Evolutionary conservation across 2,888 invertebrate species (phyloP), one percentile per base, ranked within the genome.

Genomic region (Protodeltote pygarga): DNA sequence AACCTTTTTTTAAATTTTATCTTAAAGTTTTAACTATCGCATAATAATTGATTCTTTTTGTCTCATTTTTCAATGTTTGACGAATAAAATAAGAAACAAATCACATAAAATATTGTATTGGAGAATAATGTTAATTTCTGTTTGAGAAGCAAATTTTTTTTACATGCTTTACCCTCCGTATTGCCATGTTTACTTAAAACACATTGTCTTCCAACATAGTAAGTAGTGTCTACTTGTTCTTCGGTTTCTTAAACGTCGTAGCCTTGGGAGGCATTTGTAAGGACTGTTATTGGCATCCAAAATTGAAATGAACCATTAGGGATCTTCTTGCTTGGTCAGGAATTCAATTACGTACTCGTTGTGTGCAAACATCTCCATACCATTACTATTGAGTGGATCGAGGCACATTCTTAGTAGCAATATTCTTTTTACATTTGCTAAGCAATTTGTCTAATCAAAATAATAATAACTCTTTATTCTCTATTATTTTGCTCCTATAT

Each of bases 301-400:
- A 72, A 73, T 70, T 70, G 65, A 67, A 72, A 73, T 73, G 65
- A 71, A 60, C 71, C 68, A 73, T 73, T 73, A 65, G 52, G 57
- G 49, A 51, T 60, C 51, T 45, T 53, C 41, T 44, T 39, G 15
- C 31, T 27, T 55, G 53, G 49, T 48, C 44, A 68, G 66, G 65
- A 75, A 73, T 74, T 69, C 65, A 71, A 73, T 73, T 70, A 71
- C 57, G 60, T 57, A 54, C 49, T 65, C 49, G 50, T 53, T 45
- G 42, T 50, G 58, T 38, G 58, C 34, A 59, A 58, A 63, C 16
- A 59, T 47, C 37, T 47, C 40, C 47, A 59, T 49, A 37, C 34
- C 38, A 53, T 41, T 19, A 19, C 34, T 28, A 37, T 44, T 46
- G 27, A 25, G 23, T 38, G 10, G 19, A 23, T 38, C 6, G 4